Base-by-base conservation (phyloP, 2,888 invertebrate genomes). In the Cylindroiulus punctatus region DNA sequence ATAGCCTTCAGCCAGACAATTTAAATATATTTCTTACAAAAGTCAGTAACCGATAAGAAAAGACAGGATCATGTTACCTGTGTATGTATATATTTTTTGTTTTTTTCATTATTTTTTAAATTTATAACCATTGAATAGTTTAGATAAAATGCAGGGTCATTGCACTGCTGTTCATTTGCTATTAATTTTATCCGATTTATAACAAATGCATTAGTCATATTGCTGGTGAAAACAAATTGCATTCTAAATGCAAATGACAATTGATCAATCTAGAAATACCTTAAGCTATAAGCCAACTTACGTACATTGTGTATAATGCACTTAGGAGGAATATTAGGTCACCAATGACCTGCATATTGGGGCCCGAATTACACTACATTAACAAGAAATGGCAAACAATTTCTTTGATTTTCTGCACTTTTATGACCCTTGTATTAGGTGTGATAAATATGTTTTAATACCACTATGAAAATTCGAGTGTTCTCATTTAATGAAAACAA, bases 11-110 rank as follows among this genome's bases (percentile, higher is more conserved):
- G 76, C 22, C 14, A 76, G 30, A 76, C 12, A 7, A 26, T 76
- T 76, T 76, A 76, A 76, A 76, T 30, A 30, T 10, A 44, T 44
- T 76, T 76, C n/a, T 65, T 0, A 12, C 5, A 10, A 22, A 76
- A 76, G 76, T 76, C 76, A 76, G 76, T 76, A 76, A 76, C 76
- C 76, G 76, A 76, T 76, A 76, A 76, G 76, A 76, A 76, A 22
- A 30, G 76, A 76, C 76, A 8, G 14, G 26, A 12, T 30, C 26
- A 12, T 12, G 12, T 30, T 76, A 26, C 8, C 12, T 14, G 30
- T 7, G 30, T 22, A 5, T 22, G 26, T 76, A 10, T 76, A 14
- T 76, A 30, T 14, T 30, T 30, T 30, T 26, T 76, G 30, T 65
- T 65, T 7, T 65, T 30, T 12, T 76, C 12, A 14, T 76, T 26